These are phyloP conservation scores for Cheilosia soror DNA, from an alignment of 2,888 invertebrate species.

Conservation along the genomic window DNA sequence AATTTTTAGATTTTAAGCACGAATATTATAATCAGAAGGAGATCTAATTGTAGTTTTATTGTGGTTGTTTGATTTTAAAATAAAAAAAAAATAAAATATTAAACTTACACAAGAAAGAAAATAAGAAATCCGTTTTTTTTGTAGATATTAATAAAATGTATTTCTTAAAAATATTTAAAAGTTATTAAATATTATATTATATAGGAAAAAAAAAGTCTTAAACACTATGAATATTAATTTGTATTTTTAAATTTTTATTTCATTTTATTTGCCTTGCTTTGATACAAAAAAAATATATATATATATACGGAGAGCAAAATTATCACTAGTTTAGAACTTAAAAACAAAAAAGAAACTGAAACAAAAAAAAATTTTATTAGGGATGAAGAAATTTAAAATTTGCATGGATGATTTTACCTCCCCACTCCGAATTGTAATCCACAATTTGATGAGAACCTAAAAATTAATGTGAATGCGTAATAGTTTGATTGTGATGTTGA, in stretches of 20 bases:
- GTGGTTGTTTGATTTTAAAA: too few species aligned
- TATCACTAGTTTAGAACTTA: slow-evolving; percentile 60
- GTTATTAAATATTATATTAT: slow-evolving; percentile 5
- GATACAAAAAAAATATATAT: slow-evolving; percentile 36
- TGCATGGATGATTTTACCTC: slow-evolving; percentile 30
- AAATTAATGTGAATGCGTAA: slow-evolving; percentile 70
- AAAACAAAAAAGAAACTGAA: slow-evolving; percentile 45
- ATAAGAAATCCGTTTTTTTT: background rate
- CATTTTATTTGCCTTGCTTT: slow-evolving; percentile 35
- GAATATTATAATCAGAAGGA: too few species aligned
- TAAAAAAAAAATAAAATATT: background rate
- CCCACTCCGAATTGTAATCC: slow-evolving; percentile 46
- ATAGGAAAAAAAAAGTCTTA: slow-evolving; percentile 59
- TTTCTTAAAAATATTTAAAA: slow-evolving; percentile 41
- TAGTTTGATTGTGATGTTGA: slow-evolving; percentile 61
- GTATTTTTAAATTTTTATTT: slow-evolving; percentile 34
- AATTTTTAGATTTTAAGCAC: background rate
- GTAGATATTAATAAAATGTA: slow-evolving; percentile 14
- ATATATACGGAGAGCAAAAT: slow-evolving; percentile 61
- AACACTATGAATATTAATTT: slow-evolving; percentile 48
- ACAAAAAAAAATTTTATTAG: background rate
- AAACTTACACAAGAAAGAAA: background rate
- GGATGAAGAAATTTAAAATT: background rate
- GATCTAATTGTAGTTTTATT: too few species aligned
- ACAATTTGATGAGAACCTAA: slow-evolving; percentile 52